These are phyloP conservation scores for Haliclystus octoradiatus DNA, from an alignment of 30 jellyfish, hydroid and myxozoan species.

Conservation along the genomic window DNA sequence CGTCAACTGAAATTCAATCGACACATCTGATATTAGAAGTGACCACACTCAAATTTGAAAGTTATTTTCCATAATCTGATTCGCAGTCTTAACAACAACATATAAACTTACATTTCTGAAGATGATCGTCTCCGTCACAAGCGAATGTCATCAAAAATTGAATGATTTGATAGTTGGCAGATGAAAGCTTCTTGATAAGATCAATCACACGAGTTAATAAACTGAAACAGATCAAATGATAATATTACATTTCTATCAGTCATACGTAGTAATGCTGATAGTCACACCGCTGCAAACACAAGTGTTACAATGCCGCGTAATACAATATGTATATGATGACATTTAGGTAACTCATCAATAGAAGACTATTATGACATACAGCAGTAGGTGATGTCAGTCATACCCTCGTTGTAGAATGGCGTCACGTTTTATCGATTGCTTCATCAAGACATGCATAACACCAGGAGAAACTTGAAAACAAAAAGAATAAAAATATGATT, in stretches of 20 bases:
- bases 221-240: conserved; percentile 12
- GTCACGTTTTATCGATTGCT: conserved; percentile 61
- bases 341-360: not conserved
- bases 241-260: not conserved
- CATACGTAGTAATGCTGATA: not conserved
- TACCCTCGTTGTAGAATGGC: conserved; percentile 82
- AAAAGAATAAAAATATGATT: not conserved
- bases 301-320: not conserved
- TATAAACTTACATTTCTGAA: conserved; percentile 23
- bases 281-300: not conserved
- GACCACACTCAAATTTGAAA: not conserved
- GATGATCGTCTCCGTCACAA: conserved; percentile 25
- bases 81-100: not conserved
- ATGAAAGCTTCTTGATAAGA: conserved; percentile 32
- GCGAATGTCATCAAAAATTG: conserved; percentile 46
- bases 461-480: conserved; percentile 18
- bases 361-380: not conserved
- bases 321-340: not conserved
- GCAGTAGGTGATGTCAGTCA: not conserved
- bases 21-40: not conserved
- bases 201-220: conserved; percentile 58
- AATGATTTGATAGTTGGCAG: conserved; percentile 39
- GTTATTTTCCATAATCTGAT: not conserved
- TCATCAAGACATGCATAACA: conserved; percentile 21
- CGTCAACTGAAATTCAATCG: conserved; percentile 11